Base-by-base conservation (phyloP, 1,140 invertebrate genomes). In the Lasaia peninsularis region DNA sequence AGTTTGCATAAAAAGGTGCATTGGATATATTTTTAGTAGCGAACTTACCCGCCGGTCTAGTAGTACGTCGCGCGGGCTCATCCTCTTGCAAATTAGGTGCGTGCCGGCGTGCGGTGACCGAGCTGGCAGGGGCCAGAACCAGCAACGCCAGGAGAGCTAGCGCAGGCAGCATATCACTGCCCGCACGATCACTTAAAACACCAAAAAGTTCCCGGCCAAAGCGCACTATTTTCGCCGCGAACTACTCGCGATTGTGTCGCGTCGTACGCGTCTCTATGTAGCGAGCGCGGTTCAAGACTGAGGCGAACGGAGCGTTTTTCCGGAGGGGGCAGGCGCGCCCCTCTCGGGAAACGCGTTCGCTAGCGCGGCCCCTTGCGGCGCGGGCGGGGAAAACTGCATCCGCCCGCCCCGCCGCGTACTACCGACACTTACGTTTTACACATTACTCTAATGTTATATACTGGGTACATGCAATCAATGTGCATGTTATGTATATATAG, bases 381-480 rank as follows among this genome's bases (percentile, higher is more conserved):
- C 79, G 78, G 80, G 75, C 78, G 83, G 78, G 81, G 81, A 85
- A 87, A 86, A 86, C 56, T 78, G 78, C 76, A 78, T 52, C 76
- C 75, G 74, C 78, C 78, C 75, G 75, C 80, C 74, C 75, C 61
- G 68, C 67, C 58, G 50, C 49, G 40, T 51, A 56, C 40, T 48
- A 53, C 58, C 62, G 57, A 68, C 48, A 66, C 69, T 52, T 63
- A 58, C 51, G 58, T 58, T 33, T 37, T 52, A 56, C 56, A 49
- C 14, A 48, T 58, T 58, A 28, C 40, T 56, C 35, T 56, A 54
- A 28, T 40, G 28, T 54, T 37, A 24, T 37, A 10, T 52, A 32
- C 50, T 52, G 1, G 34, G 34, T 53, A 35, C 51, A 53, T 32
- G 51, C 31, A 52, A 52, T 31, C 28, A 52, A 52, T 40, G 37